Conservation (phyloP, 2,113 vertebrate species). For the Leucosticte australis region DNA sequence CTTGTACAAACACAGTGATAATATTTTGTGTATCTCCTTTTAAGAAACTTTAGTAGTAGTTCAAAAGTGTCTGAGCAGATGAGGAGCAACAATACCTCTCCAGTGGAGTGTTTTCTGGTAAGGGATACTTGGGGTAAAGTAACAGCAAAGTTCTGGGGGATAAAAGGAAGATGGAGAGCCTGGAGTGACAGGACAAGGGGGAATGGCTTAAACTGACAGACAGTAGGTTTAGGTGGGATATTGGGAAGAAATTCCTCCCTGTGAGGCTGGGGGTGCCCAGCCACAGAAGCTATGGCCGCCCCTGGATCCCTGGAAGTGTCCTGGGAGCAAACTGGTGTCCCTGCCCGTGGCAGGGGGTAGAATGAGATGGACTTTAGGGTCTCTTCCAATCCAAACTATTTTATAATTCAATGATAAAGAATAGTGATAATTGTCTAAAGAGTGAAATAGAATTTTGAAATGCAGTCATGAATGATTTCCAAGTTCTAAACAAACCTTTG, state of each 20-base stretch:
- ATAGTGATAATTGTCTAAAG: neutral
- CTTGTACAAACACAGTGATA: neutral
- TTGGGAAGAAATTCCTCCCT: neutral
- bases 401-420: neutral
- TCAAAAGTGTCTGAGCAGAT: neutral
- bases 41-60: neutral
- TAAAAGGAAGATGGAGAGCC: neutral
- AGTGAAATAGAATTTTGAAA: neutral
- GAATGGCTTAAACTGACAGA: neutral
- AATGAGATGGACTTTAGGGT: neutral
- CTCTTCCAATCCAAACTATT: neutral
- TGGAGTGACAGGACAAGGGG: neutral
- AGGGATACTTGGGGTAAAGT: neutral
- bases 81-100: neutral
- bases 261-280: rapidly evolving
- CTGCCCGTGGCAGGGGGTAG: neutral
- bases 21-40: neutral
- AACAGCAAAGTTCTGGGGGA: neutral
- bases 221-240: neutral
- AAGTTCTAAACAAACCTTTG: neutral
- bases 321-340: neutral
- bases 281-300: neutral
- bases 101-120: neutral
- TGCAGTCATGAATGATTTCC: neutral
- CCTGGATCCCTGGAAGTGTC: neutral